phyloP scores from a whole-genome alignment of 2,797 vertebrate species.

The Manis javanica region DNA sequence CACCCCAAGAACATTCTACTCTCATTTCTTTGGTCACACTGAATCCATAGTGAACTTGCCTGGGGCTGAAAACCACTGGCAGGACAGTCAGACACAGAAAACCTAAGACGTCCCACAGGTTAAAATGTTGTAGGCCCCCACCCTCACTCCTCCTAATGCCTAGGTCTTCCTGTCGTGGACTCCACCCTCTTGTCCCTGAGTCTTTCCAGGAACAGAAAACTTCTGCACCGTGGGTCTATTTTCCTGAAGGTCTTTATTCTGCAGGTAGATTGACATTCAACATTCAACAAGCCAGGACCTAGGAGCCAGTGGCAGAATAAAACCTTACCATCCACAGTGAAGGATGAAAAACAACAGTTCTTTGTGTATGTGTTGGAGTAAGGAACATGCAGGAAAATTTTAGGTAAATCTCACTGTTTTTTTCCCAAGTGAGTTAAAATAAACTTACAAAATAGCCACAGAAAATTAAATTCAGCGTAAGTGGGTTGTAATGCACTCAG shows the following conservation, averaged over 20 bases:
- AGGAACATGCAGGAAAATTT: not conserved
- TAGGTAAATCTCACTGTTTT: not conserved
- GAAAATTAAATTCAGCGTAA: conserved; percentile 1
- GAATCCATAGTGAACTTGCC: too few species aligned
- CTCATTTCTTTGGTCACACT: too few species aligned
- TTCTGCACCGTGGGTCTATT: not conserved
- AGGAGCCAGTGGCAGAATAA: not conserved
- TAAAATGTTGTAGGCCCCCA: not conserved
- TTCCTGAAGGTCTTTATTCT: not conserved
- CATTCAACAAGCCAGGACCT: not conserved
- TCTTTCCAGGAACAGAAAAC: not conserved
- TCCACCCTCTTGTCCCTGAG: not conserved
- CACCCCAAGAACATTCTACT: too few species aligned
- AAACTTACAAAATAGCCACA: not conserved
- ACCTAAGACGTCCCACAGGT: not conserved
- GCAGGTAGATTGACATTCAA: not conserved
- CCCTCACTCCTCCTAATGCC: not conserved
- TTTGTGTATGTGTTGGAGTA: not conserved
- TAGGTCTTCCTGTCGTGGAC: not conserved
- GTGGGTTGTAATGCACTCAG: not conserved
- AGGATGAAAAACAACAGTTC: not conserved
- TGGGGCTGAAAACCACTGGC: too few species aligned
- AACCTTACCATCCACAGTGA: not conserved
- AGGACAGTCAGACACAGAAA: not conserved
- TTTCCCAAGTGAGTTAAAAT: not conserved